Evolutionary conservation across 1,140 invertebrate genomes (phyloP), one percentile per base, ranked within the genome.

Genomic region (Reticulitermes speratus): DNA sequence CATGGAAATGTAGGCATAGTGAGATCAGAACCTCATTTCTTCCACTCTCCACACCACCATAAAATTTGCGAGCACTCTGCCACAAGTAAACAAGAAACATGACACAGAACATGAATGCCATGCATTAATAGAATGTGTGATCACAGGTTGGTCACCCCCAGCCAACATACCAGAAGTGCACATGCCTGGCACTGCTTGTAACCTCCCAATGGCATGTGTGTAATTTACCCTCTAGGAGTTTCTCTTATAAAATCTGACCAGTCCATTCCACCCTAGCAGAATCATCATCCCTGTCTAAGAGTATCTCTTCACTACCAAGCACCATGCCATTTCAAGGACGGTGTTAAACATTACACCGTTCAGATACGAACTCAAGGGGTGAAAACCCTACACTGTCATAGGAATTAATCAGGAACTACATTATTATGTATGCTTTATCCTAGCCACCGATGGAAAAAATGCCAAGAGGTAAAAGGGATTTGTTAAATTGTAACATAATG

Each of bases 321-420:
- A 75, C 65, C 25, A 16, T 30, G n/a, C 65, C 65, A 30, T 14
- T 75, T 75, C 65, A 75, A 75, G 65, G 65, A 75, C n/a, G 12
- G n/a, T 25, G 8, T 30, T 9, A 30, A 30, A 75, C 16, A 30
- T 6, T 11, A 30, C n/a, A 25, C 65, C 65, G 30, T 75, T 25
- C n/a, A 75, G n/a, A 30, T 25, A 30, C n/a, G 25, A 38, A 30
- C 59, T 23, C 25, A 30, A 6, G 65, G 65, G n/a, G 25, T 75
- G n/a, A 8, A 75, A 75, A 75, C 25, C 25, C 25, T 14, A 75
- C n/a, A 30, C 12, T 5, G 65, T 14, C 65, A 75, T 9, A 75
- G 65, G 65, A 75, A 75, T 75, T 21, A 75, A 75, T 30, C 65
- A 75, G 65, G 65, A 75, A 75, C 65, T 75, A 75, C 65, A 30